Percentiles rank a stretch among this genome's conserved stretches.
phyloP scores from a whole-genome alignment of 2,888 invertebrate genomes.

The Diaperis boleti region DNA sequence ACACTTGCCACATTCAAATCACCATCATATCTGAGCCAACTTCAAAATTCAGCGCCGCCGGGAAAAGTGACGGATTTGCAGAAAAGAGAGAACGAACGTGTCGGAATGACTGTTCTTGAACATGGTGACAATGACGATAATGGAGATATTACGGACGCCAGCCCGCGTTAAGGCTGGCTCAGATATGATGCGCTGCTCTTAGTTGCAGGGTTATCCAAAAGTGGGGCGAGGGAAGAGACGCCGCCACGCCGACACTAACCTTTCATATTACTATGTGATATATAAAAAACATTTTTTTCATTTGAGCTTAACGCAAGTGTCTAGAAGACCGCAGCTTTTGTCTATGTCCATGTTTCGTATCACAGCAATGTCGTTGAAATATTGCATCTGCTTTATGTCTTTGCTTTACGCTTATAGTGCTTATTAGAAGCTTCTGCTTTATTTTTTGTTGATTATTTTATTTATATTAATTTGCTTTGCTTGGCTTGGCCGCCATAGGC shows the following conservation, averaged over 20 bases:
- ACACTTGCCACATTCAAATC: conserved; percentile 72
- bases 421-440: conserved; percentile 55
- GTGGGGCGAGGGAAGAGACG: conserved; percentile 61
- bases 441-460: conserved; percentile 48
- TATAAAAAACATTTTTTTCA: conserved; percentile 50
- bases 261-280: conserved; percentile 34
- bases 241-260: conserved; percentile 63
- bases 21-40: conserved; percentile 76
- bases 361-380: conserved; percentile 53
- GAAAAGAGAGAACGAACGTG: conserved; percentile 35
- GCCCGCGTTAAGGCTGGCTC: conserved; percentile 66
- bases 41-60: conserved; percentile 64
- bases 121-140: not conserved
- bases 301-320: conserved; percentile 55
- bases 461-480: conserved; percentile 57
- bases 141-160: conserved; percentile 38
- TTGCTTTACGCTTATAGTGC: conserved; percentile 55
- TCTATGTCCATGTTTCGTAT: conserved; percentile 57
- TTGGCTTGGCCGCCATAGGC: conserved; percentile 52
- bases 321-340: conserved; percentile 61
- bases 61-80: conserved; percentile 64
- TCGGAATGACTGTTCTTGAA: conserved; percentile 9
- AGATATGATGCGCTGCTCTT: conserved; percentile 71
- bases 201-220: conserved; percentile 72
- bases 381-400: conserved; percentile 45